Percentiles rank a stretch among this genome's conserved stretches.
phyloP scores from a whole-genome alignment of 2,797 vertebrate genomes.

The Orestias chungarensis region DNA sequence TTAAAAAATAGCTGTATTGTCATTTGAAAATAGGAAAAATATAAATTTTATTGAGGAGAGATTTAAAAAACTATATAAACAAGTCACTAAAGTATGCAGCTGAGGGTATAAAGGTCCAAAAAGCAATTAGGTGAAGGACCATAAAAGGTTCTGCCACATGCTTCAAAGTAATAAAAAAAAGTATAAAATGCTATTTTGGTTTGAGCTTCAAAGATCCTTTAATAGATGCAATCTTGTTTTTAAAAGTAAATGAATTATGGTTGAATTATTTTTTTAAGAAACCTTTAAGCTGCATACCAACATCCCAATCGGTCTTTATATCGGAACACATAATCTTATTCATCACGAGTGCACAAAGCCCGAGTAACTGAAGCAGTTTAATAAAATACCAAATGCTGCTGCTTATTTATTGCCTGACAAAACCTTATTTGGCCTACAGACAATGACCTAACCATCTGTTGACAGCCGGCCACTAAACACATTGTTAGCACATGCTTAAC shows the following conservation, averaged over 20 bases:
- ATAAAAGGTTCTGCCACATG: constrained; percentile 40
- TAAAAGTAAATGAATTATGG: background rate
- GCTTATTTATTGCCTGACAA: constrained; percentile 29
- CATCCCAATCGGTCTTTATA: background rate
- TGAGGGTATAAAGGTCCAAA: constrained; percentile 48
- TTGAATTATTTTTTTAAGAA: background rate
- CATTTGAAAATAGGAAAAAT: constrained; percentile 55
- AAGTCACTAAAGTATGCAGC: constrained; percentile 52
- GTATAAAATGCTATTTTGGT: constrained; percentile 27
- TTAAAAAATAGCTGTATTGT: constrained; percentile 38
- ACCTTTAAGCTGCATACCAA: background rate
- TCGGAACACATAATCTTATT: background rate
- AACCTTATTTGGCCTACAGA: constrained; percentile 18
- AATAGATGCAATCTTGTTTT: constrained; percentile 29
- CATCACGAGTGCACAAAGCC: background rate
- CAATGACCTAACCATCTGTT: constrained; percentile 24
- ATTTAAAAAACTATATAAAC: constrained; percentile 52
- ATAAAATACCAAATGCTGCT: constrained; percentile 20
- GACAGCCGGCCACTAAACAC: constrained; percentile 55
- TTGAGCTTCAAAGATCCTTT: constrained; percentile 23
- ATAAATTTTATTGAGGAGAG: constrained; percentile 45
- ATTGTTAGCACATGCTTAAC: constrained; percentile 47
- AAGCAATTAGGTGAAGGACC: constrained; percentile 53
- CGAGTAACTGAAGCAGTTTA: background rate
- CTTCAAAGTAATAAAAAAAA: constrained; percentile 11